Evolutionary conservation across 2,888 invertebrate species (phyloP).

Genomic region (Hoplodrina blanda): DNA sequence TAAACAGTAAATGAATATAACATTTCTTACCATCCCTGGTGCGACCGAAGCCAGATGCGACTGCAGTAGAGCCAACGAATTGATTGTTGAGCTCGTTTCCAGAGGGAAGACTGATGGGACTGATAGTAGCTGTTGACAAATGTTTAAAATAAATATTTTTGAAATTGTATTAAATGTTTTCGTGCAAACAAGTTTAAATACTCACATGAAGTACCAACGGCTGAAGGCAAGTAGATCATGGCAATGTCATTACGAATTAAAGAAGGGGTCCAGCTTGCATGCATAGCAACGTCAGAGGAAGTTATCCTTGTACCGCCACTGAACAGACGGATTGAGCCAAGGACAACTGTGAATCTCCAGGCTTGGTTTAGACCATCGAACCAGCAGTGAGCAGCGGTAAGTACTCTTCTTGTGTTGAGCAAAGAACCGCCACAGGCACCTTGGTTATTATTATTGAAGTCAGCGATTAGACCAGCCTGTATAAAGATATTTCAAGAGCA

Average conservation of each 20-base stretch:
- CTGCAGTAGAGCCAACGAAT: constrained; percentile 64
- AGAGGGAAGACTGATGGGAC: constrained; percentile 66
- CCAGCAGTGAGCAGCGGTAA: constrained; percentile 57
- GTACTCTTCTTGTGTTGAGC: constrained; percentile 69
- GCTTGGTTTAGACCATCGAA: constrained; percentile 33
- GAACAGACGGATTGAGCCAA: constrained; percentile 32
- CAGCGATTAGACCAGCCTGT: constrained; percentile 65
- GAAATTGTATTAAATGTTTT: background rate
- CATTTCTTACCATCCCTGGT: constrained; percentile 61
- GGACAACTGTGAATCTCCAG: constrained; percentile 30
- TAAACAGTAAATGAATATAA: background rate
- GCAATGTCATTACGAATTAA: constrained; percentile 76
- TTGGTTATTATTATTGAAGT: background rate
- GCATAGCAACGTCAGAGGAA: constrained; percentile 67
- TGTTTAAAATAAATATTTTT: background rate
- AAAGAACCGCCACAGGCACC: constrained; percentile 76
- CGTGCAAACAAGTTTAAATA: background rate
- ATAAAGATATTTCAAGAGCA: background rate
- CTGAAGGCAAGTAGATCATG: constrained; percentile 64
- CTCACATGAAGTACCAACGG: constrained; percentile 65
- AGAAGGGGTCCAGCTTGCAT: constrained; percentile 72
- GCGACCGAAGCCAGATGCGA: constrained; percentile 74
- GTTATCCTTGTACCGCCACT: constrained; percentile 32
- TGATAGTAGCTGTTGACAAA: constrained; percentile 60
- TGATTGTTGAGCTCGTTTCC: constrained; percentile 58